These are phyloP conservation scores for Alviniconcha marisindica DNA, from an alignment of 1,140 invertebrate genomes.

Conservation along the genomic window DNA sequence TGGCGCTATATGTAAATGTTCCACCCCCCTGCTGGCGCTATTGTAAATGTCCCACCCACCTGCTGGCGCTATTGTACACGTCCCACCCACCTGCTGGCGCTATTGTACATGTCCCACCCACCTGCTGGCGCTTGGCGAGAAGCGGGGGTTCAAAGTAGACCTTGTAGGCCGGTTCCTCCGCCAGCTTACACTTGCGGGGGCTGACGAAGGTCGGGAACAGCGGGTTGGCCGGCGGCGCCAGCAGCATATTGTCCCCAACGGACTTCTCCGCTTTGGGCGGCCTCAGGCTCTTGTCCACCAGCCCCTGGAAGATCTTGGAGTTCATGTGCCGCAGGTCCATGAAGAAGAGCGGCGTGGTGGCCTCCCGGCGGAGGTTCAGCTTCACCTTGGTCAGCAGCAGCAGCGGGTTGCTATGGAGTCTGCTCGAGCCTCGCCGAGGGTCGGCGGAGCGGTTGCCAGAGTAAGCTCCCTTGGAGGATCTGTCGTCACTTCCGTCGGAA, in stretches of 20 bases:
- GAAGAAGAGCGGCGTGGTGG: slow-evolving; percentile 52
- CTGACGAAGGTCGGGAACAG: slow-evolving; percentile 52
- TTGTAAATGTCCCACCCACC: too few relatives aligned
- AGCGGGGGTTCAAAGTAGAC: slow-evolving; percentile 54
- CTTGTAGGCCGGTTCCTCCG: slow-evolving; percentile 50
- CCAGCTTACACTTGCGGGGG: slow-evolving; percentile 49
- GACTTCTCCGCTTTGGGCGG: slow-evolving; percentile 9
- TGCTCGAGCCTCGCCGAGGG: background rate
- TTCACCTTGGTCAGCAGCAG: slow-evolving; percentile 34
- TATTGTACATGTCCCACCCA: background rate
- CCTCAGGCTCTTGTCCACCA: slow-evolving; percentile 41
- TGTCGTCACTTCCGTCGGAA: background rate
- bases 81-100: slow-evolving; percentile 37
- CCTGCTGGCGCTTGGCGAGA: slow-evolving; percentile 43
- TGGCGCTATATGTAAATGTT: too few relatives aligned
- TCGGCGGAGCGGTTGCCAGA: background rate
- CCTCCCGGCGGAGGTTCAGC: slow-evolving; percentile 13
- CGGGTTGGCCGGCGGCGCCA: background rate
- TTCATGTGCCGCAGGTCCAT: slow-evolving; percentile 53
- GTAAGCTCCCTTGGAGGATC: background rate
- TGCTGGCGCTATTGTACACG: too few relatives aligned
- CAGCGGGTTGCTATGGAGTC: background rate
- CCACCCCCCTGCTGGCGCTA: too few relatives aligned
- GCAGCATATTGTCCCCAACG: background rate
- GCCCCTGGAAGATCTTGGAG: slow-evolving; percentile 51